Percentiles rank a stretch among this genome's conserved stretches.
Conservation (phyloP, 1,140 invertebrate species). For the Lethrus apterus region DNA sequence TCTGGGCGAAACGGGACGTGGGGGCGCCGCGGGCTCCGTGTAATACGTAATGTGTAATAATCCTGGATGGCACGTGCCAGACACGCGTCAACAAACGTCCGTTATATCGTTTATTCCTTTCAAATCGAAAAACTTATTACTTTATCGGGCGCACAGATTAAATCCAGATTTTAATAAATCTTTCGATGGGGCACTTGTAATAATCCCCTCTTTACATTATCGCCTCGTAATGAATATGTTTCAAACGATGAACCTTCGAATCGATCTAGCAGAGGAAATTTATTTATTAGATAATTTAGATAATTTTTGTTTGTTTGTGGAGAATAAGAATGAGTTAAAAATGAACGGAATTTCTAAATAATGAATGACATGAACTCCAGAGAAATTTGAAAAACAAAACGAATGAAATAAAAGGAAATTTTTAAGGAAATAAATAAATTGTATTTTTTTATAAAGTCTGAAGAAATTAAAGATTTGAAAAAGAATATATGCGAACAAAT, state of each 20-base stretch:
- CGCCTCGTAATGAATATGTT: conserved; percentile 12
- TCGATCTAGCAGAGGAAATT: conserved; percentile 6
- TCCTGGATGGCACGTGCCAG: conserved; percentile 17
- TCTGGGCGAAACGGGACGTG: conserved; percentile 3
- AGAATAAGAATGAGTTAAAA: too few relatives aligned
- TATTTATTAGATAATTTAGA: neutral
- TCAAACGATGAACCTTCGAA: conserved; percentile 10
- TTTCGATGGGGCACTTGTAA: conserved; percentile 1
- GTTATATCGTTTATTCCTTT: conserved; percentile 14
- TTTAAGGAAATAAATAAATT: too few relatives aligned
- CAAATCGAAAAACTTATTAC: conserved; percentile 20
- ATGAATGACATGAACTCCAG: too few relatives aligned
- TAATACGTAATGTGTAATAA: conserved; percentile 22
- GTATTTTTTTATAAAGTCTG: too few relatives aligned
- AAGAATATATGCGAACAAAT: too few relatives aligned
- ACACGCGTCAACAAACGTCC: conserved; percentile 14
- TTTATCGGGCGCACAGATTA: conserved; percentile 15
- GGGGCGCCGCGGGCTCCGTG: conserved; percentile 3
- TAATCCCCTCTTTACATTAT: conserved; percentile 6
- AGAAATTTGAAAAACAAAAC: too few relatives aligned
- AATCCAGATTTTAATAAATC: conserved; percentile 16
- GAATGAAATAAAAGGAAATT: too few relatives aligned
- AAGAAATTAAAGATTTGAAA: too few relatives aligned
- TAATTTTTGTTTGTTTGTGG: neutral
- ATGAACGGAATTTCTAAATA: too few relatives aligned